Conservation (phyloP, 2,797 vertebrate species). For the Gephyroberyx darwinii region DNA sequence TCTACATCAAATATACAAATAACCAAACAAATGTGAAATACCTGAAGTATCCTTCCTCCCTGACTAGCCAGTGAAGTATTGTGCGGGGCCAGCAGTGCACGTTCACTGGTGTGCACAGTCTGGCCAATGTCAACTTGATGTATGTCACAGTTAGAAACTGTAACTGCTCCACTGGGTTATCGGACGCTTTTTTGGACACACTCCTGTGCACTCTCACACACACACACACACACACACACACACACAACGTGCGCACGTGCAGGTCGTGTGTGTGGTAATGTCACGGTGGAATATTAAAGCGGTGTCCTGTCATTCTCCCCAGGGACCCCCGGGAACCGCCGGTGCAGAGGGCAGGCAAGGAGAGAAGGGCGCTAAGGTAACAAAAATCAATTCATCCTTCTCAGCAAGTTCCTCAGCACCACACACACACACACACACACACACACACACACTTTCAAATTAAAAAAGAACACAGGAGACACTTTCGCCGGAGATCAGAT, state of each 20-base stretch:
- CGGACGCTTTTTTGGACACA: background rate
- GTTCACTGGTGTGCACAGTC: background rate
- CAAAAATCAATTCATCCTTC: constrained; percentile 59
- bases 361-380: constrained; percentile 98
- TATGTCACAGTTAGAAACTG: constrained; percentile 10
- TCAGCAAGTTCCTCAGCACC: constrained; percentile 35
- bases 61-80: background rate
- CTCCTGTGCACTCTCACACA: background rate
- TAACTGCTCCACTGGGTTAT: constrained; percentile 10
- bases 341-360: constrained; percentile 97
- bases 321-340: constrained; percentile 91
- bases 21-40: background rate
- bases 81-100: constrained; percentile 3
- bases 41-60: background rate
- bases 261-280: constrained; percentile 8
- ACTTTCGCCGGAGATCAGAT: constrained; percentile 55
- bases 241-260: background rate
- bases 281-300: constrained; percentile 54
- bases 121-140: constrained; percentile 7
- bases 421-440: background rate
- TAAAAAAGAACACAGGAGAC: constrained; percentile 45
- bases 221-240: constrained; percentile 1
- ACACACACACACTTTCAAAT: constrained; percentile 35
- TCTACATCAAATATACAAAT: too few species aligned
- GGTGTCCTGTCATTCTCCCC: constrained; percentile 60